Evolutionary conservation across 2,888 invertebrate genomes (phyloP).

Genomic region (Sphinx pinastri): DNA sequence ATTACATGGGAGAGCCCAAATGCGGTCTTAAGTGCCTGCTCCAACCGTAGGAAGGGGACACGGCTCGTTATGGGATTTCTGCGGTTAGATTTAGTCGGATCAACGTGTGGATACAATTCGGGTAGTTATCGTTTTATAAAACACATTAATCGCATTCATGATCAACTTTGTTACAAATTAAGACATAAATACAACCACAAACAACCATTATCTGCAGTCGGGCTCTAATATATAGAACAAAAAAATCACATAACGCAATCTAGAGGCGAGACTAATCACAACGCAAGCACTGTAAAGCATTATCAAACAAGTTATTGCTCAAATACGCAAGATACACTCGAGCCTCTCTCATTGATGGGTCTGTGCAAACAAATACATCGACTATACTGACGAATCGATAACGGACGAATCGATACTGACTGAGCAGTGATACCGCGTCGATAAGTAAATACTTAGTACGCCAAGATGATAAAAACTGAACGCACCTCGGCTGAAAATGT

Average conservation of each 20-base stretch:
- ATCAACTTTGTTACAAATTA: conserved; percentile 43
- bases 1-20: conserved; percentile 73
- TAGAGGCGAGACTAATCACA: conserved; percentile 70
- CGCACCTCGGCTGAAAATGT: conserved; percentile 48
- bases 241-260: conserved; percentile 61
- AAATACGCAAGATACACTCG: conserved; percentile 79
- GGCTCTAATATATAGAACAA: conserved; percentile 60
- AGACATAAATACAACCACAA: not conserved
- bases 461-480: conserved; percentile 63
- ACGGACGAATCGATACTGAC: conserved; percentile 75
- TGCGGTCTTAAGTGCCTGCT: conserved; percentile 67
- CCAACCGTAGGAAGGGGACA: conserved; percentile 27
- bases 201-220: conserved; percentile 41
- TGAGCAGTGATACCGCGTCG: conserved; percentile 54
- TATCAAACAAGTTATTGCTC: conserved; percentile 80
- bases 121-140: conserved; percentile 30
- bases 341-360: conserved; percentile 73
- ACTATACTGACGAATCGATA: conserved; percentile 78
- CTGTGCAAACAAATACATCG: conserved; percentile 77
- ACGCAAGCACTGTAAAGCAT: conserved; percentile 70
- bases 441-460: conserved; percentile 57
- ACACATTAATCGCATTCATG: conserved; percentile 22
- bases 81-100: conserved; percentile 19
- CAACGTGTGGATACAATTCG: conserved; percentile 10
- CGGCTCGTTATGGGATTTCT: conserved; percentile 22